Evolutionary conservation across 2,797 vertebrate species (phyloP), one percentile per base, ranked within the genome.

Genomic region (Rhincodon typus): DNA sequence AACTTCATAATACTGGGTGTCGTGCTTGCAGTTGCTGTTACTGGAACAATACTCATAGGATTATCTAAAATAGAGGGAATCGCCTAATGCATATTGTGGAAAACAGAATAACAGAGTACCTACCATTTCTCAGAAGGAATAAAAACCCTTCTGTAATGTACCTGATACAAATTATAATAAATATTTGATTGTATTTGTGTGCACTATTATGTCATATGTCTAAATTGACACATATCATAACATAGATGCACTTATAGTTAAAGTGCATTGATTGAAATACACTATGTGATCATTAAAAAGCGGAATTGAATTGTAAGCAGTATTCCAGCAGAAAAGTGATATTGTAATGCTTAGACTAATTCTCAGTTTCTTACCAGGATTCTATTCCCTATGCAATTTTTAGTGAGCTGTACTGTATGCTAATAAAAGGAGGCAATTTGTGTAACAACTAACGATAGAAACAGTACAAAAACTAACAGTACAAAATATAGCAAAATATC

Each of bases 61-160:
- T 95, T 95, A 53, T 95, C 94, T 74, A 95, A 95, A 95, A 34
- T 95, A 50, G 72, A 95, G 70, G 94, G 94, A 74, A 95, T 95
- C 30, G 94, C 2, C 70, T 95, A 70, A 95, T 67, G 62, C 38
- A 93, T 21, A 50, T 77, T 77, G 90, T 93, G 42, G 46, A 74
- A 34, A 95, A 94, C 94, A 53, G 94, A 95, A 53, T 95, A 53
- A 74, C 23, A 17, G 94, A 95, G 21, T 95, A 91, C 88, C 23
- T 8, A 50, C 94, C 70, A 74, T 57, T 77, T 95, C 50, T 77
- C 94, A 74, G 94, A 34, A 95, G 72, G 46, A 74, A 95, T 17
- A 53, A 30, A 67, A 95, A 53, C 69, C 62, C 67, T 72, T 46
- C 93, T 46, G 42, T 72, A 94, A 21, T 72, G 67, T 72, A 72